Percentiles rank a stretch among this genome's conserved stretches.
Evolutionary conservation across 2,797 vertebrate species (phyloP).

Genomic region (Poecilia wingei): DNA sequence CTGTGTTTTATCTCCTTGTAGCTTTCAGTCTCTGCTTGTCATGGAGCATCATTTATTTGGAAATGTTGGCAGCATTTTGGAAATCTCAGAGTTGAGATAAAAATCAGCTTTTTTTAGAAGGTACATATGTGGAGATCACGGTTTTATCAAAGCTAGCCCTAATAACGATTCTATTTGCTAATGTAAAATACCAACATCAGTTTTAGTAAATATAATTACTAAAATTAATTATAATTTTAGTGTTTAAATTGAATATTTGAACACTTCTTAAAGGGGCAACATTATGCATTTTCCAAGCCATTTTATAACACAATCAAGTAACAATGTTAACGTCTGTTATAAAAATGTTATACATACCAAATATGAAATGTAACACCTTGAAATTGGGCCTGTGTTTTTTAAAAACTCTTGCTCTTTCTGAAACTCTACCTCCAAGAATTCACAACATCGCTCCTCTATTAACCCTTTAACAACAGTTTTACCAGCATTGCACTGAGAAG

Average conservation of each 20-base stretch:
- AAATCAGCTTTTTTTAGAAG: not conserved
- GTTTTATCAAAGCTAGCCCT: not conserved
- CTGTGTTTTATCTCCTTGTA: not conserved
- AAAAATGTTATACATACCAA: too few species aligned
- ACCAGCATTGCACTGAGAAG: too few species aligned
- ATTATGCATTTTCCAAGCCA: too few species aligned
- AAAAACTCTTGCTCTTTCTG: too few species aligned
- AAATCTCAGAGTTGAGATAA: not conserved
- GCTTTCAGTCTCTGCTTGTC: not conserved
- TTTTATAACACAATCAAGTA: too few species aligned
- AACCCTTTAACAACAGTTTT: too few species aligned
- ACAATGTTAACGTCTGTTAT: too few species aligned
- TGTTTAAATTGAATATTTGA: not conserved
- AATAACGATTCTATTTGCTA: not conserved
- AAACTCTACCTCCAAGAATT: too few species aligned
- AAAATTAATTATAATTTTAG: too few species aligned
- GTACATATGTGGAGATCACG: not conserved
- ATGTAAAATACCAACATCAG: not conserved
- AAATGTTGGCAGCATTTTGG: conserved; percentile 1
- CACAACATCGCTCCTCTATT: too few species aligned
- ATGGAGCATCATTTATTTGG: not conserved
- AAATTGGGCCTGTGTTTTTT: too few species aligned
- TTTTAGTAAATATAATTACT: not conserved
- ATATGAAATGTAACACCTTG: too few species aligned
- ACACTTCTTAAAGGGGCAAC: not conserved